Evolutionary conservation across 2,797 vertebrate genomes (phyloP), one percentile per base, ranked within the genome.

Genomic region (Crax fasciolata): DNA sequence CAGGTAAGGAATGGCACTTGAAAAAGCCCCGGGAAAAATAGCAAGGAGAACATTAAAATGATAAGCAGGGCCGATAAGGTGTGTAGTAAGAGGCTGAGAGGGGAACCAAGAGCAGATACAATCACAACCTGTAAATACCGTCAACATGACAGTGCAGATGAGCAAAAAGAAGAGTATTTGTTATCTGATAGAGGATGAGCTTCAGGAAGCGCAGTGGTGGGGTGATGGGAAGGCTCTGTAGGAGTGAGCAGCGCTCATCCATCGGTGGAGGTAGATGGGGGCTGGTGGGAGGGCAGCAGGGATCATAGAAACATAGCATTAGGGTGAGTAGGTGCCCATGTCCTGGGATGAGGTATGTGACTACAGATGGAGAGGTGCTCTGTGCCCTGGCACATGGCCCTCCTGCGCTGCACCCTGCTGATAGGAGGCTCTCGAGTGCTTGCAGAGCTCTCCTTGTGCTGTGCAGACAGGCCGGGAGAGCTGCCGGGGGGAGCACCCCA

Each of bases 21-120:
- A 79, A 89, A 39, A 67, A 61, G 78, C 93, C 94, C 66, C 77
- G 6, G 94, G 93, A 71, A 58, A 92, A 91, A 92, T 91, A 94
- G 70, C 77, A 14, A 92, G 79, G 3, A 63, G 66, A 25, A 38
- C 76, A 51, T 62, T 86, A 39, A 71, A 87, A 28, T 38, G 90
- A 35, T 77, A 55, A 84, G 74, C 25, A 20, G 84, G 6, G 27
- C 88, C 81, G 95, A 95, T 84, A 89, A 91, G 67, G 57, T 25
- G 10, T 32, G 27, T 27, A 75, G 44, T 18, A 71, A 84, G 80
- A 78, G 58, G 6, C 75, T 30, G 66, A 48, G 58, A 72, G 81
- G 59, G 95, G 92, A 65, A 57, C 46, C 32, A 3, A 63, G 85
- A 6, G 0, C 25, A 94, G 89, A 85, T 95, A 74, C 0, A 27